Base-by-base conservation (phyloP, 2,797 vertebrate species). In the Tapera naevia region DNA sequence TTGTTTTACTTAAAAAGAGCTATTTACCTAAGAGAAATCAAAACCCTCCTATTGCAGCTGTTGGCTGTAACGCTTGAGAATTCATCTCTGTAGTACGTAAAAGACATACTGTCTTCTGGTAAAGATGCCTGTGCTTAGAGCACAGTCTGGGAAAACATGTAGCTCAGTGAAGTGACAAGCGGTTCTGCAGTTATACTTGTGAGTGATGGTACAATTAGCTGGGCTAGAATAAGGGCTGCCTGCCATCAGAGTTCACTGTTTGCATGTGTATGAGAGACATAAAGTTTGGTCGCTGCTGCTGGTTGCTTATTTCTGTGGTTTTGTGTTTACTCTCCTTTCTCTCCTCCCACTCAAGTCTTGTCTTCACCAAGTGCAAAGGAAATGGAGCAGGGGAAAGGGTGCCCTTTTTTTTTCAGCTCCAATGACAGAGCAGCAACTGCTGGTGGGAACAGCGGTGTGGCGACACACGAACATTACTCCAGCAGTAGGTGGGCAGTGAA, bases 1-100 rank as follows among this genome's bases (percentile, higher is more conserved):
- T 90, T 94, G 78, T 88, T 91, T 93, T 84, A 93, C 60, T 79
- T 76, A 19, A 50, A 65, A 89, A 69, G 66, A 94, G 41, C 54
- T 81, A 33, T 91, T 88, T 94, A 86, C 66, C 51, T 73, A 57
- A 33, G 53, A 88, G 89, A 88, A 94, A 70, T 86, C 41, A 46
- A 82, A 81, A 0, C 11, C 35, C 41, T 76, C 45, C 71, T 88
- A 10, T n/a, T 64, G 73, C 60, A 94, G 73, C 73, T 58, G 6
- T 37, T 82, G 46, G 72, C 46, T 70, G 66, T 62, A 78, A 79
- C 0, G 1, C 45, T 92, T 78, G 21, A 71, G 46, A 27, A 43
- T 81, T 61, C 39, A 27, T 74, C 54, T 75, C 72, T 62, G 54
- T 57, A 35, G 39, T 25, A 64, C 32, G 23, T 79, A n/a, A 89